Evolutionary conservation across 2,113 vertebrate genomes (phyloP).

Genomic region (Tringa solitaria): DNA sequence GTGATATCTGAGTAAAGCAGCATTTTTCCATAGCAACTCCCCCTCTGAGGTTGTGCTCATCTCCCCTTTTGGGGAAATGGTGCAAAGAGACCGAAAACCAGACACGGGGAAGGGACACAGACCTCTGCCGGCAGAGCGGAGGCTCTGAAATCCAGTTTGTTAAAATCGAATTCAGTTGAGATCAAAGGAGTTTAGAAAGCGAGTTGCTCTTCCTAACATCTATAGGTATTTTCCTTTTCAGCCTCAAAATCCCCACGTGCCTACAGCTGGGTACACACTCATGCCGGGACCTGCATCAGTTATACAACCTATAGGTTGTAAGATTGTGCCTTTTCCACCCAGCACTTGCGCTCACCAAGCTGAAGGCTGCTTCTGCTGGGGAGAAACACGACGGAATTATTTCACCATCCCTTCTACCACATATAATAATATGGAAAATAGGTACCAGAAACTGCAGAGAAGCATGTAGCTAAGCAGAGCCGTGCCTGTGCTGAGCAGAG

Average conservation of each 20-base stretch:
- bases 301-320: not conserved
- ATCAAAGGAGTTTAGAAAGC: not conserved
- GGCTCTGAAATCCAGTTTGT: not conserved
- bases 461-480: not conserved
- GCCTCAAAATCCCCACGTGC: not conserved
- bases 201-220: not conserved
- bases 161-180: not conserved
- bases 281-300: not conserved
- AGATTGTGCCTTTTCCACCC: not conserved
- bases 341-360: not conserved
- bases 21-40: not conserved
- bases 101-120: rapidly evolving
- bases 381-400: rapidly evolving
- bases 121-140: rapidly evolving
- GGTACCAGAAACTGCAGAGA: not conserved
- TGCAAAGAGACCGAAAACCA: not conserved
- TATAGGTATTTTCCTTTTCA: not conserved
- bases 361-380: not conserved
- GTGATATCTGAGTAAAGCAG: not conserved
- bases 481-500: rapidly evolving
- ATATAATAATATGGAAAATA: rapidly evolving
- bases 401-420: not conserved
- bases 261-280: not conserved
- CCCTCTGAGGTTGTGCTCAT: not conserved
- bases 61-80: not conserved